Percentiles rank a stretch among this genome's conserved stretches.
phyloP scores from a whole-genome alignment of 2,888 invertebrate genomes.

The Chloromyia formosa region DNA sequence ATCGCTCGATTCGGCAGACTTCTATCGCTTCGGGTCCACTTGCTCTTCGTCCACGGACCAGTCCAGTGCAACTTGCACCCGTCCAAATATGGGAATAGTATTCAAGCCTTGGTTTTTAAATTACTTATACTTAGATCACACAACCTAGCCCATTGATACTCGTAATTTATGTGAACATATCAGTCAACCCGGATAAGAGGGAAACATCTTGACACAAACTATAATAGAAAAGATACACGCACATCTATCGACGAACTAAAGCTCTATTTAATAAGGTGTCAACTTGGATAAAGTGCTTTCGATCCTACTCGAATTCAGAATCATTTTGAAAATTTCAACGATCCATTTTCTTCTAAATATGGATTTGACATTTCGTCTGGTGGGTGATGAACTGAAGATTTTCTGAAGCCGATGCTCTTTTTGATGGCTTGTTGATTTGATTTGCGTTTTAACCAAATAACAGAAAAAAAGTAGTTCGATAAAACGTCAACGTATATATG shows the following conservation, averaged over 20 bases:
- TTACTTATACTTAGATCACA: no score
- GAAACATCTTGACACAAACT: no score
- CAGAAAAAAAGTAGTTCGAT: neutral
- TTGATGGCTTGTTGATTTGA: slow-evolving; percentile 26
- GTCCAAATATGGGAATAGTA: no score
- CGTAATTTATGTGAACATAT: no score
- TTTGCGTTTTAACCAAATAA: slow-evolving; percentile 27
- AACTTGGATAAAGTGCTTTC: slow-evolving; percentile 29
- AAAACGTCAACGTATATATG: neutral
- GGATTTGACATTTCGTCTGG: slow-evolving; percentile 32
- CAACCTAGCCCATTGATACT: no score
- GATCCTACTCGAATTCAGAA: neutral
- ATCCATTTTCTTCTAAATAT: slow-evolving; percentile 30
- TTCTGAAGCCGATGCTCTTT: slow-evolving; percentile 17
- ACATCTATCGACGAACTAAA: neutral
- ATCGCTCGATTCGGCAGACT: no score
- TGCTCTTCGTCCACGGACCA: no score
- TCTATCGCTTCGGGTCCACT: no score
- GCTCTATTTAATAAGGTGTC: slow-evolving; percentile 32
- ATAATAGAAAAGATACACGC: neutral
- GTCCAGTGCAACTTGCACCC: no score
- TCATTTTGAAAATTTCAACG: neutral
- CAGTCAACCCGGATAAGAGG: no score
- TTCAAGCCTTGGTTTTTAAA: no score
- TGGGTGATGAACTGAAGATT: slow-evolving; percentile 38